Evolutionary conservation across 2,113 vertebrate genomes (phyloP), one percentile per base, ranked within the genome.

Genomic region (Mustela lutreola): DNA sequence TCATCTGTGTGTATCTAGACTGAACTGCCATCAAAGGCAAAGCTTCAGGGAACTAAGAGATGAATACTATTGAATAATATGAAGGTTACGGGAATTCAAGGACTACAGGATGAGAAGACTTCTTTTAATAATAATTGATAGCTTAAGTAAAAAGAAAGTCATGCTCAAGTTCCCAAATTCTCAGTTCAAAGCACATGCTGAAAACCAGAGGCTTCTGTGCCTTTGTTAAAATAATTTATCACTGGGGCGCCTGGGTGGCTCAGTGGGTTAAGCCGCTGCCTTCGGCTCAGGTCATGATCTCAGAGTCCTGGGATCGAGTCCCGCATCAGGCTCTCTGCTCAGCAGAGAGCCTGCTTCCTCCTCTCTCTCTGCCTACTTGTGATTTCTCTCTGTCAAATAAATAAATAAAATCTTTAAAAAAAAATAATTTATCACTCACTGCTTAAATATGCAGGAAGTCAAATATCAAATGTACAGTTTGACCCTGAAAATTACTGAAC

Each of bases 81-180:
- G 42, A 95, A 94, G 48, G 73, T 92, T 33, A 82, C 11, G 50
- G 67, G 33, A 86, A 58, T 65, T 81, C 21, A 73, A 83, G 39
- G 67, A 79, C 63, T 71, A n/a, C 67, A 75, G 33, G 15, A 62
- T 90, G 33, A 93, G n/a, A 82, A 31, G 70, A 21, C 4, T 73
- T 53, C 70, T 94, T 86, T 24, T 67, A 91, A 93, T 92, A 31
- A 39, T 33, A 91, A 83, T 1, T 31, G 53, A 75, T 28, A 87
- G n/a, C 50, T 91, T 63, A 71, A 71, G 89, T 75, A 60, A 90
- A 92, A 75, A 80, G 53, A 92, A 85, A 96, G 88, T 45, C 58
- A 53, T 5, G 48, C 39, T 91, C n/a, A 62, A 70, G 88, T 84
- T 62, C 33, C 36, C 42, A 81, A 83, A 70, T 67, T 91, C 63